Evolutionary conservation across 2,797 vertebrate species (phyloP), one percentile per base, ranked within the genome.

Genomic region (Orestias chungarensis): DNA sequence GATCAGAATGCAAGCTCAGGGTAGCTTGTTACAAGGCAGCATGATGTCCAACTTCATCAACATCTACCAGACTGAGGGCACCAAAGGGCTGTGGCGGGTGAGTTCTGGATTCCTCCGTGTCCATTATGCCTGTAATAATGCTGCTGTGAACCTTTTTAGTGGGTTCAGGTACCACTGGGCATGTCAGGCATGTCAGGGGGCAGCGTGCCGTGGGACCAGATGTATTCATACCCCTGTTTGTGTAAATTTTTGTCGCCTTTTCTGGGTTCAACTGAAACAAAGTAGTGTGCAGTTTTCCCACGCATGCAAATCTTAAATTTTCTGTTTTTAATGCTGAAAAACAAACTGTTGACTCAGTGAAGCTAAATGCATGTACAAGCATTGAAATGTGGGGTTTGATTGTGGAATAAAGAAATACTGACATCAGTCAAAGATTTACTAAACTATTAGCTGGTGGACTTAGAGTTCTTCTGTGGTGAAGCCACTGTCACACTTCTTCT

Each of bases 1-100:
- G 97, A 99, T 99, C 84, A 91, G 97, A 59, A 99, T 99, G 97
- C 97, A 99, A 85, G 97, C 97, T 25, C 97, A 98, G 87, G 97
- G 97, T 82, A 97, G 95, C 74, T 89, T 98, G 64, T 95, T 98
- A 54, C 97, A 97, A 73, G 96, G 97, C 0, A 97, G 97, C 82
- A 99, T 99, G 97, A 97, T 99, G 73, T 96, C 96, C 79, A 98
- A 97, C 91, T 99, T 99, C 92, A 96, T 97, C 6, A 97, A 97
- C 91, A 99, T 99, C 92, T 99, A 98, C 91, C 97, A 97, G 91
- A 96, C 96, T 3, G 97, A 99, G 84, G 97, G 97, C 10, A 97
- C 97, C 38, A 94, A 94, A 40, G 97, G 97, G 38, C 94, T 99
- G 74, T 99, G 96, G 96, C 95, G 97, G 88, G 97, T 99, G 86